Evolutionary conservation across 2,888 invertebrate genomes (phyloP), one percentile per base, ranked within the genome.

Genomic region (Deilephila porcellus): DNA sequence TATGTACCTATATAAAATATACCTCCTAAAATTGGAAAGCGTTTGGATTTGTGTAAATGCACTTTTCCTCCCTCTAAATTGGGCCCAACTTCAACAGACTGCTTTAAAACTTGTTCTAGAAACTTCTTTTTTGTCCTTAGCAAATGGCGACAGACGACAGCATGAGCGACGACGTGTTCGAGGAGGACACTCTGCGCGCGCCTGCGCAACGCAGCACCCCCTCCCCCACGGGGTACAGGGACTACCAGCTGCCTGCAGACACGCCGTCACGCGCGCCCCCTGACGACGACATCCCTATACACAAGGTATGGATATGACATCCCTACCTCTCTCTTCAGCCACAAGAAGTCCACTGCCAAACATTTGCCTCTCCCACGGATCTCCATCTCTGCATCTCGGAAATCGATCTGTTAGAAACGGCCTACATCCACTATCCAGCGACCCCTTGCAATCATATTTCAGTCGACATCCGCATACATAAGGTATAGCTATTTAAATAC

Each of bases 121-220:
- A 14, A 11, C 4, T 45, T 11, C 19, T 17, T 75, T 7, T 74
- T 77, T 73, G 71, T 73, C 79, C 73, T 0, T 89, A 96, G 95
- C 91, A 93, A 81, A 95, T 96, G 95, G 94, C 94, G 76, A 95
- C 95, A 63, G 97, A 97, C 81, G 97, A 97, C 91, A 97, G 96
- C 83, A 97, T 97, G 96, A 97, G 97, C 85, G 97, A 98, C 90
- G 97, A 98, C 89, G 98, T 97, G 71, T 98, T 98, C 84, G 97
- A 97, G 85, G 96, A 96, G 62, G 91, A 91, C 82, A 86, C 88
- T 52, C 84, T 93, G 60, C 90, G 92, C 74, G 92, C 92, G 77
- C 91, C 93, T 2, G 80, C 88, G 80, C 88, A 86, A 75, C 88
- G 91, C 71, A 87, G 91, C 79, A 95, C 96, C 3, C 97, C 97